Evolutionary conservation across 2,797 vertebrate genomes (phyloP), one percentile per base, ranked within the genome.

Genomic region (Bovichtus variegatus): DNA sequence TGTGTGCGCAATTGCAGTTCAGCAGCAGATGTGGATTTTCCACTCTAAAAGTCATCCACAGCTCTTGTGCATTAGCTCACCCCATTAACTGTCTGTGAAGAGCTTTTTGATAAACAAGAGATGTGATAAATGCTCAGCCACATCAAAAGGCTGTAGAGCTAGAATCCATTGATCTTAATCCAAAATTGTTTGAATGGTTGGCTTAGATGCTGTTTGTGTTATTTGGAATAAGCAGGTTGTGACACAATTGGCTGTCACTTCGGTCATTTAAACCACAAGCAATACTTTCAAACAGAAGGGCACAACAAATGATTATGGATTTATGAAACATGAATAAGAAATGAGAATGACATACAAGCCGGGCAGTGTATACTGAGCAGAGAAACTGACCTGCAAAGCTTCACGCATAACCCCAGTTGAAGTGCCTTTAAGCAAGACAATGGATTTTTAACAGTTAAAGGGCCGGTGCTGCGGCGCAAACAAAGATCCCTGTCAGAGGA

Each of bases 51-150:
- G 85, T 86, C 85, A 90, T 72, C 83, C 85, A 77, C 57, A n/a
- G 80, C 90, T 85, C 85, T 85, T 83, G 77, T 87, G 80, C 74
- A 82, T 89, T 83, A 92, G 83, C 85, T 90, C 83, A 84, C 57
- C 87, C 86, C 76, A 88, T 91, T 87, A 85, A 85, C 85, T 81
- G 85, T 76, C 74, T 53, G 71, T 83, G 88, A 88, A 89, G 85
- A 87, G 87, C 82, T 84, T 90, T 90, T 87, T 90, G 76, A 82
- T 86, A 84, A 80, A 88, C 87, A 78, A 78, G 84, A 83, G 85
- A 89, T 83, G 85, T 85, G 82, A 87, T 87, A 85, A 87, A 92
- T 38, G 83, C 73, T 84, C 53, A 62, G 86, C 78, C 31, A 77
- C 80, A 86, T 80, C 74, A 83, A 86, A 87, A 84, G 72, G 70